Base-by-base conservation (phyloP, 1,140 invertebrate species). In the Aphis gossypii region DNA sequence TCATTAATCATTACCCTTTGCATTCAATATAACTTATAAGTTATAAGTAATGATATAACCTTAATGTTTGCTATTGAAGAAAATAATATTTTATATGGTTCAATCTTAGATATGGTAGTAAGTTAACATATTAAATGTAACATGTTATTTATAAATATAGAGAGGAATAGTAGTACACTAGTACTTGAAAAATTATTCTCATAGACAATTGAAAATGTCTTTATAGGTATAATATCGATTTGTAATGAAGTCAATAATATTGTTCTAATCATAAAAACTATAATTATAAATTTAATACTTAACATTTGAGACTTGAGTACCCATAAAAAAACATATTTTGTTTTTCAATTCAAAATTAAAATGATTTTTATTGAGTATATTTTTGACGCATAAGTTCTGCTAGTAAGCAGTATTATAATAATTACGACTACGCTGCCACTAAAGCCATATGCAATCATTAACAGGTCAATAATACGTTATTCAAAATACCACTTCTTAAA, bases 401-500 rank as follows among this genome's bases (percentile, higher is more conserved):
- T n/a, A n/a, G 14, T 68, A 68, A 46, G 9, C 8, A 46, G 11
- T 51, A 51, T 51, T 60, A 60, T 38, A 35, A 83, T 83, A 83
- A 83, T 83, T 83, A 83, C 21, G 35, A 83, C 21, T 83, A 35
- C 18, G 30, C 60, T n/a, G 60, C 30, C 60, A 76, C n/a, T n/a
- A 76, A 68, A 76, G 60, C 60, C n/a, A 76, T 76, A 2, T n/a
- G 44, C 25, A 86, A 46, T 86, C 41, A 86, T 86, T 86, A 23
- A 86, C 25, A 86, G 35, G 51, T 38, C 48, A 89, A 35, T 89
- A 56, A 23, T 56, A 41, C 21, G 54, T 41, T 56, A 56, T 89
- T 89, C 23, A 56, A 89, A 89, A 89, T 56, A 89, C 9, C 86
- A 38, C 87, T 51, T 89, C 23, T 88, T 25, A 68, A 68, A 44